Evolutionary conservation across 2,113 vertebrate species (phyloP), one percentile per base, ranked within the genome.

Genomic region (Cryptomyrus ogoouensis): DNA sequence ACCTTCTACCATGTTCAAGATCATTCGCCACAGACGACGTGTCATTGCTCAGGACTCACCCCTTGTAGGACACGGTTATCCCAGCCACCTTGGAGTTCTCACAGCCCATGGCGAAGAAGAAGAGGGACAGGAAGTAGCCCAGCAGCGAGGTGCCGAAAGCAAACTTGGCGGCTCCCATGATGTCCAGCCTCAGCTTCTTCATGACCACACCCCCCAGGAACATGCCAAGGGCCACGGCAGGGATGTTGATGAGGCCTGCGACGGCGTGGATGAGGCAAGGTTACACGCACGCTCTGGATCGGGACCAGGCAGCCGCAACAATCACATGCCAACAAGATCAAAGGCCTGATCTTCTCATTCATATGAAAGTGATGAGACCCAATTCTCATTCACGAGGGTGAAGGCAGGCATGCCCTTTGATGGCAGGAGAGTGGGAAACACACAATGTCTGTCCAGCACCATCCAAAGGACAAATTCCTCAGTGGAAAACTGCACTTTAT

Each of bases 141-240:
- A 92, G 77, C 56, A 97, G 89, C 83, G 95, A 96, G 0, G 96
- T 92, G 91, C 94, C 94, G 74, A 97, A 97, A 3, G 94, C 96
- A 83, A 98, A 92, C 89, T 93, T 96, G 1, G 97, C 97, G 70
- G 97, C 97, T 92, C 95, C 95, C 93, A 96, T 95, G 53, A 95
- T 93, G 92, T 96, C 96, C 89, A 97, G 96, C 94, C 98, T 98
- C 92, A 98, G 96, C 88, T 95, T 97, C 92, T 99, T 98, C 98
- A 99, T 99, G 62, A 98, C 94, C 31, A 97, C 93, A 83, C 98
- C 98, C 53, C 98, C 97, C 90, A 96, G 94, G 92, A 99, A 96
- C 93, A 98, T 98, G 52, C 98, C 97, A 92, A 98, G 24, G 19
- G 97, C 97, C 92, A 98, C 94, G 39, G 97, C 93, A 0, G 98